These are phyloP conservation scores for Amiota minor DNA, from an alignment of 2,888 invertebrate species.

Conservation along the genomic window DNA sequence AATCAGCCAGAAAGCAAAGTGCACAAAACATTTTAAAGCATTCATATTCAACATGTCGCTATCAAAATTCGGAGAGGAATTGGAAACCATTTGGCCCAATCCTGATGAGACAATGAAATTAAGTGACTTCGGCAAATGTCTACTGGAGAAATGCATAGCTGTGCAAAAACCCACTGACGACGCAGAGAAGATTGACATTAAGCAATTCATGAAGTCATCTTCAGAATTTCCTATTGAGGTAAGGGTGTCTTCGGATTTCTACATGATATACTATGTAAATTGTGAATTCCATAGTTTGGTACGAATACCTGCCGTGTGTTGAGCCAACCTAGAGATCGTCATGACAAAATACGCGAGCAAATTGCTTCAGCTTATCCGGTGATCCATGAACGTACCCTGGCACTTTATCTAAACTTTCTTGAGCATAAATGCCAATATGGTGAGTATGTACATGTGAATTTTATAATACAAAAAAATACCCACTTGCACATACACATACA, in stretches of 20 bases:
- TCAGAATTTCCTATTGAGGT: constrained; percentile 63
- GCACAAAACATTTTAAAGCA: too few species aligned
- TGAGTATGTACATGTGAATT: constrained; percentile 43
- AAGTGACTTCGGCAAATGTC: constrained; percentile 52
- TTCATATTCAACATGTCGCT: too few species aligned
- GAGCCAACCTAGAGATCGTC: constrained; percentile 59
- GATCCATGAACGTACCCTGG: constrained; percentile 79
- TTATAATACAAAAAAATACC: background rate
- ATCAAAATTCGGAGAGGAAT: constrained; percentile 59
- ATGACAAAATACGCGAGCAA: constrained; percentile 61
- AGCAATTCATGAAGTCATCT: constrained; percentile 55
- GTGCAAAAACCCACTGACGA: constrained; percentile 50
- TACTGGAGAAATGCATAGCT: constrained; percentile 55
- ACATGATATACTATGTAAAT: background rate
- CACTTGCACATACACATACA: background rate
- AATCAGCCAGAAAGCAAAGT: too few species aligned
- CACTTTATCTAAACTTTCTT: constrained; percentile 79
- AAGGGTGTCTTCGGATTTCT: constrained; percentile 12
- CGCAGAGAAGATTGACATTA: constrained; percentile 43
- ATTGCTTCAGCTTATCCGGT: constrained; percentile 79
- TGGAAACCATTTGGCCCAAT: constrained; percentile 58
- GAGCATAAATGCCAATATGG: constrained; percentile 76
- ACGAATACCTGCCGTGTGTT: constrained; percentile 66
- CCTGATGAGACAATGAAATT: constrained; percentile 38
- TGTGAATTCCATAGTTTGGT: constrained; percentile 60